A percentile compares a stretch with the other conserved stretches of the same genome.
Evolutionary conservation across 2,113 vertebrate genomes (phyloP).

Genomic region (Turnix velox): DNA sequence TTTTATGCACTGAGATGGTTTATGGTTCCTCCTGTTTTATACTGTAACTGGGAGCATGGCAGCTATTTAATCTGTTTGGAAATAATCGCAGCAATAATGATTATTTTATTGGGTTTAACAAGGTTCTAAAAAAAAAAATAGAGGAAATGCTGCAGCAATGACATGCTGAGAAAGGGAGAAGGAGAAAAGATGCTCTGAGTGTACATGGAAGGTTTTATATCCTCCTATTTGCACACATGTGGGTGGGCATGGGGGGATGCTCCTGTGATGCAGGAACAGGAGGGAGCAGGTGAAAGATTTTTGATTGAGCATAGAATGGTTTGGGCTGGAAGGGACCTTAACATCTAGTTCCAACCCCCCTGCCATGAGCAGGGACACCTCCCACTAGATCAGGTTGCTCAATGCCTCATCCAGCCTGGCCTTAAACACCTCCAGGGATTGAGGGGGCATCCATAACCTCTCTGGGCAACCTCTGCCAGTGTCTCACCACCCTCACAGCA

Average conservation of each 20-base stretch:
- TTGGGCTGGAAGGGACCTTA: too few species aligned
- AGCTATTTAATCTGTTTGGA: slow-evolving; percentile 68
- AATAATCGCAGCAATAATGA: slow-evolving; percentile 70
- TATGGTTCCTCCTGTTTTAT: slow-evolving; percentile 38
- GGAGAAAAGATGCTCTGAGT: not conserved
- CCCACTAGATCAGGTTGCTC: too few species aligned
- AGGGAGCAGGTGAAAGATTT: fast-evolving
- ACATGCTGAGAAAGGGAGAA: not conserved
- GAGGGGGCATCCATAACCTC: too few species aligned
- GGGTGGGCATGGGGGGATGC: not conserved
- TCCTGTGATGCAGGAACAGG: fast-evolving
- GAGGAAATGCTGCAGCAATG: not conserved
- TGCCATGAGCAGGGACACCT: too few species aligned
- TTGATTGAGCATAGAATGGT: not conserved
- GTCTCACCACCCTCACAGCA: too few species aligned
- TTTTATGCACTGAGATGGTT: slow-evolving; percentile 57
- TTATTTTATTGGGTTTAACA: slow-evolving; percentile 64
- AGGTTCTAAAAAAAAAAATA: not conserved
- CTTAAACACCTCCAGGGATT: too few species aligned
- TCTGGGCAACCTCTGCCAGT: too few species aligned
- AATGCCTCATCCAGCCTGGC: too few species aligned
- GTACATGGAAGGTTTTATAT: not conserved
- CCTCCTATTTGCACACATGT: fast-evolving
- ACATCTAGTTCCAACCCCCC: too few species aligned
- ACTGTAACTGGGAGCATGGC: slow-evolving; percentile 40